Conservation (phyloP, 1,140 invertebrate genomes). For the Caenorhabditis tropicalis region DNA sequence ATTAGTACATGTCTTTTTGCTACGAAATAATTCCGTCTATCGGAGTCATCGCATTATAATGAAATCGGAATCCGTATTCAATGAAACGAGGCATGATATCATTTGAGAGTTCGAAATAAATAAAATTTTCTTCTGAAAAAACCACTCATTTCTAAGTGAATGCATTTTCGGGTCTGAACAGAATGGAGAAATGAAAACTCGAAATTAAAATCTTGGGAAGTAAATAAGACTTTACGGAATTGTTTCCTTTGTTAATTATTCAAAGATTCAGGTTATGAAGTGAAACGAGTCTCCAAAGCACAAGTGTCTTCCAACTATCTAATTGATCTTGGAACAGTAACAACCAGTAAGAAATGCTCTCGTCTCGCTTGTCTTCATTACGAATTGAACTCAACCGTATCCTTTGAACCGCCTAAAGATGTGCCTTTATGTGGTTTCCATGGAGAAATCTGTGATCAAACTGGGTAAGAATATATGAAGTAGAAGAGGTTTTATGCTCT, state of each 20-base stretch:
- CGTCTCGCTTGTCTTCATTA: background rate
- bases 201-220: no score
- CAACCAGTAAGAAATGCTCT: background rate
- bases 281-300: background rate
- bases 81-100: no score
- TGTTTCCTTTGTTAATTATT: no score
- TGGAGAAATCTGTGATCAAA: constrained; percentile 58
- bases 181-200: no score
- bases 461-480: constrained; percentile 25
- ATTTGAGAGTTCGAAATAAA: no score
- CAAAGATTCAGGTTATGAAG: constrained; percentile 4
- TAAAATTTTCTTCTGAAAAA: no score
- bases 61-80: no score
- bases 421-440: constrained; percentile 54
- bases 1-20: background rate
- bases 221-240: background rate
- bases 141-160: no score
- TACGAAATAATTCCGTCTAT: no score
- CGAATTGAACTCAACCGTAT: background rate
- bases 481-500: background rate
- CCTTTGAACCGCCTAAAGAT: background rate
- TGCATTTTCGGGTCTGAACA: no score
- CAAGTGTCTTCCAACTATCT: background rate
- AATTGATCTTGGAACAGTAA: background rate
- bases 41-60: no score